phyloP scores from a whole-genome alignment of 2,888 invertebrate species.

The Leuctra nigra region DNA sequence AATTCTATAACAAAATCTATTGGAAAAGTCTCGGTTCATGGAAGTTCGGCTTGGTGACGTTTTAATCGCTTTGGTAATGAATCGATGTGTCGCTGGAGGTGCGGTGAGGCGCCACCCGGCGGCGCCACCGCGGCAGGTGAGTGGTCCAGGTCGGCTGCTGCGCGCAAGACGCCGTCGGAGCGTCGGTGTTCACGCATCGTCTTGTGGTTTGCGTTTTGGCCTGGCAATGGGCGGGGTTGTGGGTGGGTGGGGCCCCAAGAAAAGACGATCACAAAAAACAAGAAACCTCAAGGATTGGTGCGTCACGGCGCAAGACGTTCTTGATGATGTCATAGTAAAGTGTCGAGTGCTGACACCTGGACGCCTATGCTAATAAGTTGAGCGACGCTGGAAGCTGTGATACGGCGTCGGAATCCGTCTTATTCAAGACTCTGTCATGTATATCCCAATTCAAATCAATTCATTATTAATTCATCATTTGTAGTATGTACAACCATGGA shows the following conservation, averaged over 20 bases:
- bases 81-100: background rate
- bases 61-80: no score
- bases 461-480: no score
- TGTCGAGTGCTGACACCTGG: constrained; percentile 16
- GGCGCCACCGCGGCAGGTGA: constrained; percentile 9
- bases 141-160: constrained; percentile 5
- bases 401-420: no score
- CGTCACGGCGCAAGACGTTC: constrained; percentile 9
- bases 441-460: no score
- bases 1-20: no score
- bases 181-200: constrained; percentile 7
- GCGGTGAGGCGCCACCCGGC: background rate
- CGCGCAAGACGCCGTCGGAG: background rate
- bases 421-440: no score
- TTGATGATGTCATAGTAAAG: constrained; percentile 2
- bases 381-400: no score
- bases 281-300: constrained; percentile 18
- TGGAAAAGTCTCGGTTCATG: no score
- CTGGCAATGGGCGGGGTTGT: background rate
- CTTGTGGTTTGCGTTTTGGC: constrained; percentile 16
- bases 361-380: background rate
- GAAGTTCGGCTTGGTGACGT: no score
- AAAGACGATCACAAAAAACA: constrained; percentile 16
- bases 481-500: no score
- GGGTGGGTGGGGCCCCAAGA: constrained; percentile 16